phyloP scores from a whole-genome alignment of 2,888 invertebrate species.

The Mesorhabditis spiculigera region DNA sequence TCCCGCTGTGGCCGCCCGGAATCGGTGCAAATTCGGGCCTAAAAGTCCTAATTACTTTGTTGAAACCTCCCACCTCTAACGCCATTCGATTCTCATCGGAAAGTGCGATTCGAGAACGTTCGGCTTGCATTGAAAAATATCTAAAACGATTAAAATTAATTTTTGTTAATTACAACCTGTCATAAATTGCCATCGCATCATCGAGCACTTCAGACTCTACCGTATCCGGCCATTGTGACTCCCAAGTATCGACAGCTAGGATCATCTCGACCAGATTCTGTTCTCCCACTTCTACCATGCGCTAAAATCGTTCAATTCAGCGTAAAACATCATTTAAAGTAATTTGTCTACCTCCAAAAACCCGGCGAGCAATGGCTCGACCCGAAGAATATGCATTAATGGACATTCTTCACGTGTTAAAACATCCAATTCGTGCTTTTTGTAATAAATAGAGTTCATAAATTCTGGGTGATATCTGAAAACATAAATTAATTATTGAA shows the following conservation, averaged over 20 bases:
- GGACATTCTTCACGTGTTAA: slow-evolving; percentile 18
- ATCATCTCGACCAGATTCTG: slow-evolving; percentile 31
- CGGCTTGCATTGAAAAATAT: slow-evolving; percentile 34
- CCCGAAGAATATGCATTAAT: slow-evolving; percentile 22
- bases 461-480: slow-evolving; percentile 75
- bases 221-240: slow-evolving; percentile 62
- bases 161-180: slow-evolving; percentile 67
- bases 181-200: slow-evolving; percentile 91
- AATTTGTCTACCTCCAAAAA: slow-evolving; percentile 20
- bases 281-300: slow-evolving; percentile 23
- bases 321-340: neutral
- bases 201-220: slow-evolving; percentile 68
- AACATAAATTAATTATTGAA: slow-evolving; percentile 18
- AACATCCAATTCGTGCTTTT: slow-evolving; percentile 88
- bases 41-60: neutral
- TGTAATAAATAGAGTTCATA: slow-evolving; percentile 78
- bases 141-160: slow-evolving; percentile 6
- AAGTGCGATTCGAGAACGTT: neutral
- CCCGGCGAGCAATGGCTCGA: slow-evolving; percentile 22
- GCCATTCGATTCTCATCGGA: neutral
- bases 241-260: slow-evolving; percentile 32
- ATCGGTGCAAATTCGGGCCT: slow-evolving; percentile 66
- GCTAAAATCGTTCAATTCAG: slow-evolving; percentile 8
- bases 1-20: slow-evolving; percentile 33
- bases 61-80: neutral